Base-by-base conservation (phyloP, 2,888 invertebrate genomes). In the Lapara coniferarum region DNA sequence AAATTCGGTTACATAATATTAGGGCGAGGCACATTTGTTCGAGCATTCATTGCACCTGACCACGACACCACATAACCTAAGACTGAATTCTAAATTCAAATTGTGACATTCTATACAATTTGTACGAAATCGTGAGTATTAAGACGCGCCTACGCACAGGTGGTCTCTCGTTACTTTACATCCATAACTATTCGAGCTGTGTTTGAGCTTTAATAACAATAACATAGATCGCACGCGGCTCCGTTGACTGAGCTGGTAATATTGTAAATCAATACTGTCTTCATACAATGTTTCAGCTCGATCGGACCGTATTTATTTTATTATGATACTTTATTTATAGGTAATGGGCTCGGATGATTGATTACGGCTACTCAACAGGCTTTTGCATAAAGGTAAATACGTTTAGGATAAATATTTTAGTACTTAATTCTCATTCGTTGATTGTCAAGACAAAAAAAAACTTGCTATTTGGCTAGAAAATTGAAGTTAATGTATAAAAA, bases 231-330 rank as follows among this genome's bases (percentile, higher is more conserved):
- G 63, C 63, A 63, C 63, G 6, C 49, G 49, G 49, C 49, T 19
- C 63, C 19, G 63, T 63, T 63, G 46, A 13, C 46, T 46, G 49
- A 63, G 46, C 16, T 13, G 63, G 63, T 19, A 63, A 63, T 63
- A 49, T 63, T 63, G 63, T 63, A 63, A 63, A 63, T 63, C 63
- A 63, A 63, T 63, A 57, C 37, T 19, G 63, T 63, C 49, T 63
- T 49, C 63, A 63, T 63, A 19, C 63, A 49, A 63, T 63, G 63
- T 63, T 63, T 46, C 19, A 19, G 46, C 49, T 44, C 46, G 49
- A 49, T 63, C 16, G 63, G 19, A 49, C 16, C 19, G 12, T 63
- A 63, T 49, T 63, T 63, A 63, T 63, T 63, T 63, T 63, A 63
- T 63, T 63, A 59, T 58, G 8, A 53, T 55, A 55, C 19, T 59